Evolutionary conservation across 2,888 invertebrate genomes (phyloP).

Genomic region (Pristionchus maxplancki): DNA sequence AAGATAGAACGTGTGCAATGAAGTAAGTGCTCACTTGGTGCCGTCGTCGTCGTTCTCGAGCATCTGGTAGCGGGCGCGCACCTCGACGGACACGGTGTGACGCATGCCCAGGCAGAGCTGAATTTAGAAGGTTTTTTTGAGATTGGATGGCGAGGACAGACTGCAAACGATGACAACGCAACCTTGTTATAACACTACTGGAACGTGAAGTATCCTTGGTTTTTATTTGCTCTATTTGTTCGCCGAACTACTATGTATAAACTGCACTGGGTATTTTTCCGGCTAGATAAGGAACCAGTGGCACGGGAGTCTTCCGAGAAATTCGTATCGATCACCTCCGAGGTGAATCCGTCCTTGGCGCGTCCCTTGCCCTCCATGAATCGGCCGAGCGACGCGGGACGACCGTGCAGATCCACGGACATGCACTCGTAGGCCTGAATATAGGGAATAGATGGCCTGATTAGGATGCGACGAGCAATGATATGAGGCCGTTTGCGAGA

Average conservation of each 20-base stretch:
- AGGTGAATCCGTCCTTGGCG: constrained; percentile 72
- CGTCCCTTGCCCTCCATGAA: constrained; percentile 76
- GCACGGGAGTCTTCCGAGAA: not conserved
- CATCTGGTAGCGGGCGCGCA: constrained; percentile 72
- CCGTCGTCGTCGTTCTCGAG: constrained; percentile 75
- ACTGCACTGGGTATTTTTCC: not conserved
- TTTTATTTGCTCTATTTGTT: not conserved
- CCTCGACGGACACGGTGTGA: constrained; percentile 73
- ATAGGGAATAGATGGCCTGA: not conserved
- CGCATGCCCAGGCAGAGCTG: constrained; percentile 73
- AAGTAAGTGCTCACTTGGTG: constrained; percentile 55
- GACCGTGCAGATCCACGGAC: constrained; percentile 76
- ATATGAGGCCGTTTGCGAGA: too few relatives aligned
- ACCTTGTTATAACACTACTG: too few relatives aligned
- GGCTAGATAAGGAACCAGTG: not conserved
- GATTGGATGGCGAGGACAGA: too few relatives aligned
- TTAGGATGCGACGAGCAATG: not conserved
- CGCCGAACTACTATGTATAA: not conserved
- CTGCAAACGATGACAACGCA: too few relatives aligned
- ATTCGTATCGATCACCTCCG: constrained; percentile 68
- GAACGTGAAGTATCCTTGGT: not conserved
- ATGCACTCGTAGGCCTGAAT: constrained; percentile 71
- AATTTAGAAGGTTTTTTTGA: constrained; percentile 23
- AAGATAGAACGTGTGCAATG: not conserved
- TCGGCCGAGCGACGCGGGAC: constrained; percentile 72